Percentiles rank a stretch among this genome's conserved stretches.
Conservation (phyloP, 2,113 vertebrate species). For the Phoxinus phoxinus region DNA sequence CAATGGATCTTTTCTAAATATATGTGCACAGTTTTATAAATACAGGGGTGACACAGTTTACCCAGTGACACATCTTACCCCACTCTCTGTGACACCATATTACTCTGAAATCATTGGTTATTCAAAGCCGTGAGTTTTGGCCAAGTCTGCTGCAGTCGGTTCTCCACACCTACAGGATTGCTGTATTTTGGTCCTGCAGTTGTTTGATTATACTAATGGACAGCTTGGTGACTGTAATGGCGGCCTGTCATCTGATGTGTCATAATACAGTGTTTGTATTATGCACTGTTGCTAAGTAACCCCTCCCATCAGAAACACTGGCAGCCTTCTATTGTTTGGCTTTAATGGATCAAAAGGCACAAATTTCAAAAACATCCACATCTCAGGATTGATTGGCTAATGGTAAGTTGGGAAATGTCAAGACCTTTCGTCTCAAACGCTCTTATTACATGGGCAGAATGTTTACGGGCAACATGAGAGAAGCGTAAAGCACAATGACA, state of each 20-base stretch:
- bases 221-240: not conserved
- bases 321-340: slow-evolving; percentile 9
- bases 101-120: not conserved
- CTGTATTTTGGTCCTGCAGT: not conserved
- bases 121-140: not conserved
- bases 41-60: not conserved
- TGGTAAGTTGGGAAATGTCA: slow-evolving; percentile 11
- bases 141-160: not conserved
- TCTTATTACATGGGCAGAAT: slow-evolving; percentile 7
- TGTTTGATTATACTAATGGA: slow-evolving; percentile 9
- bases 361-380: slow-evolving; percentile 5
- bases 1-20: not conserved
- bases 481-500: not conserved
- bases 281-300: slow-evolving; percentile 38
- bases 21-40: no score
- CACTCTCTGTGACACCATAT: not conserved
- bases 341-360: slow-evolving; percentile 27
- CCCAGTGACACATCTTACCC: not conserved
- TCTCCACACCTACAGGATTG: not conserved
- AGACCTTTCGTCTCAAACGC: slow-evolving; percentile 22
- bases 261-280: slow-evolving; percentile 27
- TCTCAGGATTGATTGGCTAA: slow-evolving; percentile 35
- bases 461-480: not conserved
- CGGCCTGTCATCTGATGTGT: slow-evolving; percentile 13
- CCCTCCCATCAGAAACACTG: not conserved